Base-by-base conservation (phyloP, 2,113 vertebrate species). In the Panthera leo region DNA sequence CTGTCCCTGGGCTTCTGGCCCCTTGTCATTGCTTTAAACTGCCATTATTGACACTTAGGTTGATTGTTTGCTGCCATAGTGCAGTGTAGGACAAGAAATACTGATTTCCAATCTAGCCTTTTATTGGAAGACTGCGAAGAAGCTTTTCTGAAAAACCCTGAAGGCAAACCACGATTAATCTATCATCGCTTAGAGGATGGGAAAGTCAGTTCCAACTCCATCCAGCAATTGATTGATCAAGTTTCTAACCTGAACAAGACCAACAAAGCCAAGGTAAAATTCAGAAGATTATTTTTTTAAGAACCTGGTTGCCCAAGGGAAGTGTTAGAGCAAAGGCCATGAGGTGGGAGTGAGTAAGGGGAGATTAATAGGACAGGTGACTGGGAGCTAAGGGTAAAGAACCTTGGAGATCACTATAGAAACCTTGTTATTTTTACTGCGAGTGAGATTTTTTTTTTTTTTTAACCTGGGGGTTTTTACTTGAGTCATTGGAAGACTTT, bases 51-150 rank as follows among this genome's bases (percentile, higher is more conserved):
- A 73, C 92, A 95, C 61, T 98, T 94, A 36, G 94, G 96, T 95
- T 98, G 93, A 96, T 97, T 97, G 76, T 97, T 98, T 97, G 75
- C 96, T 98, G 67, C 96, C 96, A 84, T 97, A 91, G 86, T 97
- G 92, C 98, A 98, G 89, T 98, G 89, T 98, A 98, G 92, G 97
- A 95, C 97, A 98, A 97, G 94, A 98, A 90, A 98, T 99, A 96
- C 94, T 97, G 91, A 95, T 98, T 98, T 98, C 97, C 97, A 95
- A 98, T 98, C 89, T 98, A 99, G 99, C 97, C 98, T 98, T 90
- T 98, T 99, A 96, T 88, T 99, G 97, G 99, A 99, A 96, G 99
- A 99, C 97, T 99, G 99, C 94, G 99, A 99, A 97, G 99, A 99
- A 98, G 99, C 99, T 53, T 99, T 99, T 98, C 98, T 99, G 98